A percentile compares a stretch with the other conserved stretches of the same genome.
Evolutionary conservation across 2,113 vertebrate species (phyloP).

Genomic region (Macrotis lagotis): DNA sequence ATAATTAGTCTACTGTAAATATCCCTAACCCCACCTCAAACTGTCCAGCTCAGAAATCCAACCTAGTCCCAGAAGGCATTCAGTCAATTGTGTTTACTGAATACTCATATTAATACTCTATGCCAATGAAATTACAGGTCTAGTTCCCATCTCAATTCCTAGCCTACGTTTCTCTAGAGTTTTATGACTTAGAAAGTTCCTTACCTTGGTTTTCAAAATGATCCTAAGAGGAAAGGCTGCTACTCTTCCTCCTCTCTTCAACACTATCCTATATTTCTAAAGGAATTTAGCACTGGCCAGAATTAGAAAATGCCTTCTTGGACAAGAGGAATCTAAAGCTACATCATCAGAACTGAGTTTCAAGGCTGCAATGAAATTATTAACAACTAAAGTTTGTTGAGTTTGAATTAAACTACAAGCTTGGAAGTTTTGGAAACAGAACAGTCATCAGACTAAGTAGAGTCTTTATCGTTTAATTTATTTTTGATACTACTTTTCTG

Average conservation of each 20-base stretch:
- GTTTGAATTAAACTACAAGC: background rate
- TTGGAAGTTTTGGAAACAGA: too few relatives aligned
- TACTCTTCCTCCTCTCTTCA: background rate
- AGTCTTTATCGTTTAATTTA: too few relatives aligned
- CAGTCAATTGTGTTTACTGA: background rate
- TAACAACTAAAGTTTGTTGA: background rate
- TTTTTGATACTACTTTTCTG: too few relatives aligned
- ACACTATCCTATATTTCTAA: background rate
- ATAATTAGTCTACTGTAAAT: background rate
- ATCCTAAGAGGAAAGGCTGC: background rate
- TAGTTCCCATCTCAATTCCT: background rate
- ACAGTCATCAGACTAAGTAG: too few relatives aligned
- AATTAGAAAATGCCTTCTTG: background rate
- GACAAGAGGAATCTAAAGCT: background rate
- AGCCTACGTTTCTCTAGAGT: background rate
- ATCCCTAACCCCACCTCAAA: background rate
- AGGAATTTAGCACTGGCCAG: background rate
- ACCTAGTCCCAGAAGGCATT: background rate
- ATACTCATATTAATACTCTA: background rate
- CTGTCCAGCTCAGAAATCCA: background rate
- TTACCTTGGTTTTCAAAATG: background rate
- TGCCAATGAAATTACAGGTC: background rate
- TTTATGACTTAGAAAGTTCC: background rate
- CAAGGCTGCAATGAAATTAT: background rate
- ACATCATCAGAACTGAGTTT: background rate